Percentiles rank a stretch among this genome's conserved stretches.
Conservation (phyloP, 2,888 invertebrate species). For the Zeuzera pyrina region DNA sequence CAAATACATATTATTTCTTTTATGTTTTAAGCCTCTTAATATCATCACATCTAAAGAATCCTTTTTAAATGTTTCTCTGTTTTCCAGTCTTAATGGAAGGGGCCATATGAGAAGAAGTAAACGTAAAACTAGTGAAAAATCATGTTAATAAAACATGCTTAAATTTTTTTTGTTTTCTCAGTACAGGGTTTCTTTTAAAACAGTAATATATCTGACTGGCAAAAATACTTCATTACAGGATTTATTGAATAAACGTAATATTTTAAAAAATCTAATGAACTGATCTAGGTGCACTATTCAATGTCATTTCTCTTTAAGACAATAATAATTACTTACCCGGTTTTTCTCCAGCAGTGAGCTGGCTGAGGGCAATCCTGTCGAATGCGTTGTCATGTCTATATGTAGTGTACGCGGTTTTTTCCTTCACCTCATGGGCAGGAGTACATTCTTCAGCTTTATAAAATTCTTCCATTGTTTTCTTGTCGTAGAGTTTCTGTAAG, state of each 20-base stretch:
- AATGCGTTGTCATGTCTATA: slow-evolving; percentile 48
- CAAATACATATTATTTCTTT: not conserved
- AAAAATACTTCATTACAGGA: too few relatives aligned
- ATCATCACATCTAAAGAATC: not conserved
- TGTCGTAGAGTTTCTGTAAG: slow-evolving; percentile 50
- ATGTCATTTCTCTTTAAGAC: not conserved
- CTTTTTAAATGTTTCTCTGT: too few relatives aligned
- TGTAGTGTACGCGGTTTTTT: slow-evolving; percentile 31
- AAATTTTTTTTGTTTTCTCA: too few relatives aligned
- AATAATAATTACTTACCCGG: slow-evolving; percentile 29
- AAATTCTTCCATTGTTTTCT: slow-evolving; percentile 45
- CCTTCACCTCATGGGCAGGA: slow-evolving; percentile 37
- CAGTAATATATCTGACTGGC: too few relatives aligned
- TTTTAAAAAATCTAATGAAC: too few relatives aligned
- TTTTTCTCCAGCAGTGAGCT: slow-evolving; percentile 45
- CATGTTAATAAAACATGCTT: too few relatives aligned
- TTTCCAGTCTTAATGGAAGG: too few relatives aligned
- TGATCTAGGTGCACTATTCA: too few relatives aligned
- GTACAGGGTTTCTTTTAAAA: too few relatives aligned
- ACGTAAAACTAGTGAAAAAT: too few relatives aligned
- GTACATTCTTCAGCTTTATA: slow-evolving; percentile 32
- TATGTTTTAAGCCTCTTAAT: not conserved
- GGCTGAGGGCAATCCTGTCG: slow-evolving; percentile 52
- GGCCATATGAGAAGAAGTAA: too few relatives aligned
- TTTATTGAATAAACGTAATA: too few relatives aligned